A percentile compares a stretch with the other conserved stretches of the same genome.
Evolutionary conservation across 2,888 invertebrate genomes (phyloP).

Genomic region (Prenolepis imparis): DNA sequence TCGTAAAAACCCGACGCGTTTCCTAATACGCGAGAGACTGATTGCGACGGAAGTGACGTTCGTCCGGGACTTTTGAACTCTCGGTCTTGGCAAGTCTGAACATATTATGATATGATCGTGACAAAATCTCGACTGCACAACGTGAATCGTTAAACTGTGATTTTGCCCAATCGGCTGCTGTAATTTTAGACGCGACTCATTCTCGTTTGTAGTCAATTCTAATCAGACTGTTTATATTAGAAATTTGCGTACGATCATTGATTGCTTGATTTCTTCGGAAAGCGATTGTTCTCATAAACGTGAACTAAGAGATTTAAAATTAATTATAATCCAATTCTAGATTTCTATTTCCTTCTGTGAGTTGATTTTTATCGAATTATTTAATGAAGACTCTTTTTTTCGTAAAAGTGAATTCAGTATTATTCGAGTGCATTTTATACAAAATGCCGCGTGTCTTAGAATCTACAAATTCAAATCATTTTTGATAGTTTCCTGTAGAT

Average conservation of each 20-base stretch:
- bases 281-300: background rate
- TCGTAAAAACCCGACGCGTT: background rate
- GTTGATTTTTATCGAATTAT: background rate
- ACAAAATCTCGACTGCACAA: background rate
- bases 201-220: slow-evolving; percentile 15
- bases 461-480: background rate
- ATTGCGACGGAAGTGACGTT: background rate
- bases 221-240: slow-evolving; percentile 12
- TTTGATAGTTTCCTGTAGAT: background rate
- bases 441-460: slow-evolving; percentile 19
- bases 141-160: slow-evolving; percentile 23
- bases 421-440: slow-evolving; percentile 9
- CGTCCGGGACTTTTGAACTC: background rate
- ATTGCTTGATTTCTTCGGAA: background rate
- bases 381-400: background rate
- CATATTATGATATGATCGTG: background rate
- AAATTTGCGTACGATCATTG: slow-evolving; percentile 3
- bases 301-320: slow-evolving; percentile 4
- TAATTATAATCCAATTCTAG: background rate
- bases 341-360: background rate
- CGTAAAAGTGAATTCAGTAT: slow-evolving; percentile 22
- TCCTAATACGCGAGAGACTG: background rate
- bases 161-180: background rate
- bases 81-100: background rate
- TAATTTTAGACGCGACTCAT: background rate